A percentile compares a stretch with the other conserved stretches of the same genome.
Conservation (phyloP, 2,113 vertebrate genomes). For the Periophthalmodon schlosseri region DNA sequence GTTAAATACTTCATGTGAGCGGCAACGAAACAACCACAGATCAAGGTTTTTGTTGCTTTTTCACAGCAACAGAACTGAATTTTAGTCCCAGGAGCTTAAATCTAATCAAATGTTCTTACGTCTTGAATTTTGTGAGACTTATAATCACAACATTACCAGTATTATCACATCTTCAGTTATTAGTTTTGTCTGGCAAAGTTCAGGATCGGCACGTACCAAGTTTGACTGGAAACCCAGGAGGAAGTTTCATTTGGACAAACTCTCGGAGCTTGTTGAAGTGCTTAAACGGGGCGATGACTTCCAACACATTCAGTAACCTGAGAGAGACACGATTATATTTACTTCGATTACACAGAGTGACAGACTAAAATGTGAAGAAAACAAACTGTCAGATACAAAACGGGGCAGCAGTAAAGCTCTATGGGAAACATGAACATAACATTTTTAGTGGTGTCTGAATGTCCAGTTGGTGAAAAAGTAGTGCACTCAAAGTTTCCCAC, state of each 20-base stretch:
- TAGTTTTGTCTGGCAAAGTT: neutral
- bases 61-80: too few species aligned
- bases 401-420: neutral
- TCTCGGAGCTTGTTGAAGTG: slow-evolving; percentile 99
- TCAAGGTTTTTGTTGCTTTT: too few species aligned
- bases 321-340: slow-evolving; percentile 22
- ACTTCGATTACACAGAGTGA: neutral
- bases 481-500: too few species aligned
- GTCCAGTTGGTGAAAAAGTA: too few species aligned
- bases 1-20: too few species aligned
- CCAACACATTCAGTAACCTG: slow-evolving; percentile 95
- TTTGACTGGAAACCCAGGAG: slow-evolving; percentile 95
- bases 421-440: neutral
- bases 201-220: slow-evolving; percentile 77
- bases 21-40: too few species aligned
- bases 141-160: too few species aligned
- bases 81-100: too few species aligned
- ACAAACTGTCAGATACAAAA: neutral
- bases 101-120: too few species aligned
- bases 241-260: slow-evolving; percentile 98
- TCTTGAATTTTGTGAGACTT: neutral
- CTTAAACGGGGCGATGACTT: slow-evolving; percentile 97
- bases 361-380: neutral
- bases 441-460: too few species aligned
- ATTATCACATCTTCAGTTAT: too few species aligned